Conservation (phyloP, 2,113 vertebrate genomes). For the Dasypus novemcinctus region DNA sequence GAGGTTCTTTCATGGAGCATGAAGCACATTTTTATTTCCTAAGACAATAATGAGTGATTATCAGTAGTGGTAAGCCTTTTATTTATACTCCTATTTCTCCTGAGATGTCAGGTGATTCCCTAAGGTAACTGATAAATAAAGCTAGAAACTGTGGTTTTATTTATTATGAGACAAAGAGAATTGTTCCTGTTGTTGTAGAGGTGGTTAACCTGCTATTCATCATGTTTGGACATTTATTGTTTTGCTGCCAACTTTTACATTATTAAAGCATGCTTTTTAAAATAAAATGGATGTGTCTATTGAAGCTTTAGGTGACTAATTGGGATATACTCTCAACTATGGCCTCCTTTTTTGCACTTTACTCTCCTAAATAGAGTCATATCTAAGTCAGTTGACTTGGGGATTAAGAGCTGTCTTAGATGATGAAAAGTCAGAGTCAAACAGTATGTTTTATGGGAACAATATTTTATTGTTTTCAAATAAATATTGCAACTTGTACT, state of each 20-base stretch:
- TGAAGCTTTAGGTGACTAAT: constrained; percentile 9
- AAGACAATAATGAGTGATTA: not conserved
- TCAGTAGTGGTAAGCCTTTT: constrained; percentile 2
- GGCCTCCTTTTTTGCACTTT: not conserved
- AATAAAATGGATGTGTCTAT: constrained; percentile 8
- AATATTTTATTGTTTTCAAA: constrained; percentile 39
- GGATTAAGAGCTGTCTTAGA: not conserved
- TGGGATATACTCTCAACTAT: not conserved
- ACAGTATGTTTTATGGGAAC: not conserved
- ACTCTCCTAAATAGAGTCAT: not conserved
- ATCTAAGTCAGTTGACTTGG: not conserved
- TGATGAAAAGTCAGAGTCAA: constrained; percentile 24
- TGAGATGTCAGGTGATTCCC: not conserved
- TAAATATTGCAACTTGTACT: constrained; percentile 44
- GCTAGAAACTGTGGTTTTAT: not conserved
- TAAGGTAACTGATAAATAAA: constrained; percentile 36
- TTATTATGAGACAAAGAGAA: not conserved
- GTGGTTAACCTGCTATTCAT: constrained; percentile 30
- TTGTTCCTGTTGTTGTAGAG: not conserved
- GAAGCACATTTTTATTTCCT: not conserved
- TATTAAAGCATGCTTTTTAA: constrained; percentile 38
- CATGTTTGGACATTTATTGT: not conserved
- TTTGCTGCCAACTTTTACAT: not conserved
- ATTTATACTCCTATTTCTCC: constrained; percentile 12
- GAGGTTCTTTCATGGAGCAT: not conserved